Evolutionary conservation across 2,888 invertebrate species (phyloP).

Genomic region (Dicranocentrus wangi): DNA sequence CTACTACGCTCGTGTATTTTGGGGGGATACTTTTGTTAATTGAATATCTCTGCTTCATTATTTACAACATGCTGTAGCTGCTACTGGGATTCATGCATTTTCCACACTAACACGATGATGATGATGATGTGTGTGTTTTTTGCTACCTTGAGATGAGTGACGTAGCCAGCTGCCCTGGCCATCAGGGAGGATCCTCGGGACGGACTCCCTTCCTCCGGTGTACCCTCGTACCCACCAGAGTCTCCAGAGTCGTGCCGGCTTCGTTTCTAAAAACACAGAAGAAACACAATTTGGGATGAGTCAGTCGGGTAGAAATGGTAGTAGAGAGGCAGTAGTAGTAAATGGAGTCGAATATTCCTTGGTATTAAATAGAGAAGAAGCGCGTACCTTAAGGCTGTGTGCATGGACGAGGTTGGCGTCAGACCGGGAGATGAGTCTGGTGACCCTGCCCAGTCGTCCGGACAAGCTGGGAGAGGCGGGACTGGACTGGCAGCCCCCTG

Average conservation of each 20-base stretch:
- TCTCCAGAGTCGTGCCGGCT: constrained; percentile 70
- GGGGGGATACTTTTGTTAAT: too few relatives aligned
- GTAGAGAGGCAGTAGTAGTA: too few relatives aligned
- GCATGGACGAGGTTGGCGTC: constrained; percentile 71
- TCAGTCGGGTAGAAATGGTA: not conserved
- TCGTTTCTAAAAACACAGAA: constrained; percentile 43
- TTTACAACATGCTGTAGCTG: too few relatives aligned
- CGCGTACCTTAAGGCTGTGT: constrained; percentile 58
- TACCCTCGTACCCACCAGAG: constrained; percentile 54
- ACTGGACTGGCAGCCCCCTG: constrained; percentile 46
- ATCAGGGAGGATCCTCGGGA: constrained; percentile 65
- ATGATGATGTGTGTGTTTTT: too few relatives aligned
- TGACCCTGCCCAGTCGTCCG: constrained; percentile 69
- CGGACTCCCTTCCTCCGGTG: constrained; percentile 61
- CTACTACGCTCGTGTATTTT: too few relatives aligned
- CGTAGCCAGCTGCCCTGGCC: constrained; percentile 71
- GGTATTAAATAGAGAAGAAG: too few relatives aligned
- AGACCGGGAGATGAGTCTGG: constrained; percentile 70
- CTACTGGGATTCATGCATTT: too few relatives aligned
- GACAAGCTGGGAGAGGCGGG: constrained; percentile 61
- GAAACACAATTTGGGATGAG: not conserved
- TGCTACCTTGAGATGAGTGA: constrained; percentile 73
- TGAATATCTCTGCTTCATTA: too few relatives aligned
- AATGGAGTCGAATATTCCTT: too few relatives aligned
- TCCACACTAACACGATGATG: too few relatives aligned